Evolutionary conservation across 2,888 invertebrate species (phyloP).

Genomic region (Drosophila setosimentum): DNA sequence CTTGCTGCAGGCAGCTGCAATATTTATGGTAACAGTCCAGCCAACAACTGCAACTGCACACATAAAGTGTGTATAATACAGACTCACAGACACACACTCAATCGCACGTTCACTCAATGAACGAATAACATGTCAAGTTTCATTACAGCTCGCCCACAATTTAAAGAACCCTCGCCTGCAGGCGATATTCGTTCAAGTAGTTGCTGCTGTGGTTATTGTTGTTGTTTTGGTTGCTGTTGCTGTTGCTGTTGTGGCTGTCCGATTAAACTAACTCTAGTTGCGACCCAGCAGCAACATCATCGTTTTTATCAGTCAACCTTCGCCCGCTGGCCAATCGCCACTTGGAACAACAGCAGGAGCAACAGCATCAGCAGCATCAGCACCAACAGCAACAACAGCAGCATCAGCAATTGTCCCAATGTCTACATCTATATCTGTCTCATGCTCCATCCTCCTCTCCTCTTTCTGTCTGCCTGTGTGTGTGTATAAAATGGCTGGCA

Average conservation of each 20-base stretch:
- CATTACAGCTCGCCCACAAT: constrained; percentile 74
- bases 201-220: constrained; percentile 13
- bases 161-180: constrained; percentile 52
- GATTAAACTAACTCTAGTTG: constrained; percentile 55
- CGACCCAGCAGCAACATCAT: constrained; percentile 53
- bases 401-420: constrained; percentile 40
- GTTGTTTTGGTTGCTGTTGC: constrained; percentile 21
- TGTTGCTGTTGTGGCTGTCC: constrained; percentile 41
- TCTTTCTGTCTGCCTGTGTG: not conserved
- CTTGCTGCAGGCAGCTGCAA: constrained; percentile 48
- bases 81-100: constrained; percentile 20
- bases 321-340: constrained; percentile 57
- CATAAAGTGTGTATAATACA: constrained; percentile 14
- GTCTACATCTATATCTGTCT: constrained; percentile 52
- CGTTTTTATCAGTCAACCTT: constrained; percentile 78
- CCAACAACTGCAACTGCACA: constrained; percentile 26
- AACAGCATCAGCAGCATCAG: constrained; percentile 25
- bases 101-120: constrained; percentile 65
- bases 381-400: constrained; percentile 22
- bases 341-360: constrained; percentile 36
- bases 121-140: constrained; percentile 83
- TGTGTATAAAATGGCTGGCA: constrained; percentile 76
- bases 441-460: not conserved
- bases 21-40: constrained; percentile 51
- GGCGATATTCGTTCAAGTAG: constrained; percentile 34